phyloP scores from a whole-genome alignment of 2,113 vertebrate species.

The Otolemur garnettii region DNA sequence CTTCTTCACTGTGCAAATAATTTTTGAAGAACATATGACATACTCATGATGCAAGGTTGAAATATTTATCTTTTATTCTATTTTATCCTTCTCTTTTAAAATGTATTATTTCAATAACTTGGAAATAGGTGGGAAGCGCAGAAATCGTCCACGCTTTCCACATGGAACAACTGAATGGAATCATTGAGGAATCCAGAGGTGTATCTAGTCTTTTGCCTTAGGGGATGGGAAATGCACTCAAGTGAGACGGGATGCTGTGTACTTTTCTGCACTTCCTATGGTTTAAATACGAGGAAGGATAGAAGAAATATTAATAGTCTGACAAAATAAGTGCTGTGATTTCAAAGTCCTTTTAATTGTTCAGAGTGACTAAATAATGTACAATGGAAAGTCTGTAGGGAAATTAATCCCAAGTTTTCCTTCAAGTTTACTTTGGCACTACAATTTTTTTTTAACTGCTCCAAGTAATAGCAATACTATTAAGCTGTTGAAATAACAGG shows the following conservation, averaged over 20 bases:
- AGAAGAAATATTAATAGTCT: background rate
- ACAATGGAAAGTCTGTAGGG: background rate
- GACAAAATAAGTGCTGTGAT: background rate
- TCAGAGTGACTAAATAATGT: background rate
- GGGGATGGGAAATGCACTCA: constrained; percentile 69
- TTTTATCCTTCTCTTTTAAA: constrained; percentile 62
- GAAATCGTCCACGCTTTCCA: constrained; percentile 81
- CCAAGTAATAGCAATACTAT: background rate
- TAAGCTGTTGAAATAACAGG: background rate
- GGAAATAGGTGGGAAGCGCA: constrained; percentile 73
- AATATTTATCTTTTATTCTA: constrained; percentile 68
- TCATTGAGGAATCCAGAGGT: constrained; percentile 77
- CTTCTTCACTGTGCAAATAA: constrained; percentile 10
- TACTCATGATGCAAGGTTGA: constrained; percentile 80
- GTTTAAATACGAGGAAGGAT: background rate
- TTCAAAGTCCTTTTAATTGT: constrained; percentile 8
- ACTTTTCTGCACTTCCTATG: background rate
- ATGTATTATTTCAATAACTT: constrained; percentile 80
- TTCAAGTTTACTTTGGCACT: background rate
- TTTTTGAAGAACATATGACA: constrained; percentile 75
- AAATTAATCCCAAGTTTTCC: background rate
- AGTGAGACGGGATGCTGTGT: background rate
- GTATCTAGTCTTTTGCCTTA: constrained; percentile 74
- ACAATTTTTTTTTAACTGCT: background rate
- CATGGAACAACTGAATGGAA: constrained; percentile 54